Conservation (phyloP, 2,113 vertebrate genomes). For the Anas platyrhynchos region DNA sequence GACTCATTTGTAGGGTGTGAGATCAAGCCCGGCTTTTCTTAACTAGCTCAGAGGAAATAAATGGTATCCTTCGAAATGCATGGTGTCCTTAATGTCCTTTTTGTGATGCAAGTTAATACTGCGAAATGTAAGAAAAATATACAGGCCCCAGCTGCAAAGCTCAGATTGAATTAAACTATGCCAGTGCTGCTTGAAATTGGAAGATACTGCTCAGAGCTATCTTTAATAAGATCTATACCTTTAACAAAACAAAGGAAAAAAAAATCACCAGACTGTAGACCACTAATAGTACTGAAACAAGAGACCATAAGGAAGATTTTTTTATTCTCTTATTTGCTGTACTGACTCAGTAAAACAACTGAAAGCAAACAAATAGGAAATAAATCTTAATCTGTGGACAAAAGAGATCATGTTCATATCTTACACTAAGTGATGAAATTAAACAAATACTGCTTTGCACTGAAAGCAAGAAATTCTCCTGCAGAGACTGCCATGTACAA, state of each 20-base stretch:
- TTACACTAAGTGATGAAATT: constrained; percentile 9
- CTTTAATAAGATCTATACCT: constrained; percentile 14
- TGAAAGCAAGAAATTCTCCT: neutral
- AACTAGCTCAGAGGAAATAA: constrained; percentile 33
- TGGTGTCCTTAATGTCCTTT: neutral
- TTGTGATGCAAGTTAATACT: neutral
- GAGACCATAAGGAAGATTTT: neutral
- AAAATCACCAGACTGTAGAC: neutral
- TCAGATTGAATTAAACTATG: constrained; percentile 19
- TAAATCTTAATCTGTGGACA: constrained; percentile 21
- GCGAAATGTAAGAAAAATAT: neutral
- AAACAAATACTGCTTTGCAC: constrained; percentile 4
- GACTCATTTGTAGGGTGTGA: neutral
- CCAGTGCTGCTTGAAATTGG: neutral
- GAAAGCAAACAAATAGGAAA: neutral
- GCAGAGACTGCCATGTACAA: neutral
- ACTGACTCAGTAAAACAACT: constrained; percentile 8
- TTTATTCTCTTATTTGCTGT: constrained; percentile 10
- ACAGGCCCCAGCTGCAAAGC: neutral
- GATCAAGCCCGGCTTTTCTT: neutral
- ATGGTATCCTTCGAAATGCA: neutral
- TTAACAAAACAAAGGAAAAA: neutral
- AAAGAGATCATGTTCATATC: neutral
- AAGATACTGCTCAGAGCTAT: neutral
- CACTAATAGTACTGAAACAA: neutral